Evolutionary conservation across 2,113 vertebrate species (phyloP).

Genomic region (Ploceus nigricollis): DNA sequence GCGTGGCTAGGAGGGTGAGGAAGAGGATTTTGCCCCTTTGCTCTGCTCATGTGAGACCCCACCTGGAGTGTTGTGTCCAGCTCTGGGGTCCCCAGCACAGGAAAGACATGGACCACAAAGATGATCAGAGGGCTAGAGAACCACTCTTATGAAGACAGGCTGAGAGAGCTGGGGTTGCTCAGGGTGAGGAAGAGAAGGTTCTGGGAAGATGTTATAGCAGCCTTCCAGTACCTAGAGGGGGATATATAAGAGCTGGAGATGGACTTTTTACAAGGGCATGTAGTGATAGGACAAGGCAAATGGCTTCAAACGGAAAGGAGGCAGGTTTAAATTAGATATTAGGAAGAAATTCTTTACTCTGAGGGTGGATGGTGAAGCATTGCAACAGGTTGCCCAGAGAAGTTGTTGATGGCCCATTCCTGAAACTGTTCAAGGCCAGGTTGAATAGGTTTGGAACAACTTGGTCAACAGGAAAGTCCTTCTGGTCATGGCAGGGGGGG

Average conservation of each 20-base stretch:
- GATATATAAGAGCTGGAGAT: background rate
- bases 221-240: background rate
- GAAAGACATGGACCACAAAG: background rate
- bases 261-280: background rate
- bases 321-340: background rate
- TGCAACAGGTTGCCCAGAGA: background rate
- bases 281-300: background rate
- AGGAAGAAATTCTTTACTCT: background rate
- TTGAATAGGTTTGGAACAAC: background rate
- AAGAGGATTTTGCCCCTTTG: background rate
- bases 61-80: background rate
- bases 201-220: background rate
- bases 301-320: background rate
- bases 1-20: accelerated
- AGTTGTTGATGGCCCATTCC: background rate
- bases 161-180: background rate
- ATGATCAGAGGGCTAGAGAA: background rate
- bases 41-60: background rate
- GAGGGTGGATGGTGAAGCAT: background rate
- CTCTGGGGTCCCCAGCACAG: background rate
- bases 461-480: background rate
- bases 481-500: background rate
- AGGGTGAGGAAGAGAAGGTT: background rate
- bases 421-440: background rate
- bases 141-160: background rate